Evolutionary conservation across 2,888 invertebrate genomes (phyloP).

Genomic region (Caenorhabditis afra): DNA sequence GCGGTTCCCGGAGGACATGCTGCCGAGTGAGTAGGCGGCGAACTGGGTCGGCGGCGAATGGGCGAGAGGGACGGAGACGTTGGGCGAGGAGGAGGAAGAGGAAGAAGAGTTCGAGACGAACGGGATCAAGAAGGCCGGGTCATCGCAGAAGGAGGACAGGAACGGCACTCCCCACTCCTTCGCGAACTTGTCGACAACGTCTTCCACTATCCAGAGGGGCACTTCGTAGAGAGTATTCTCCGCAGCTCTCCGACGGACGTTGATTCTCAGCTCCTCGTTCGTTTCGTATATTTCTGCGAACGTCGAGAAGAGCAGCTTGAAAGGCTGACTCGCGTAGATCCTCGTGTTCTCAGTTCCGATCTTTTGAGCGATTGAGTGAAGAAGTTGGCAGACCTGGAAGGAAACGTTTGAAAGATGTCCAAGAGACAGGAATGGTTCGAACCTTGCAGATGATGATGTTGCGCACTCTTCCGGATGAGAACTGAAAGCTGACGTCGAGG

Average conservation of each 20-base stretch:
- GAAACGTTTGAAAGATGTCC: not conserved
- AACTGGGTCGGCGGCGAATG: constrained; percentile 39
- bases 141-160: constrained; percentile 67
- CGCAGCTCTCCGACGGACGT: constrained; percentile 2
- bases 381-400: constrained; percentile 40
- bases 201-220: constrained; percentile 64
- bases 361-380: constrained; percentile 83
- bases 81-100: constrained; percentile 30
- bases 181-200: constrained; percentile 63
- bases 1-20: constrained; percentile 60
- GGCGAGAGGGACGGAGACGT: constrained; percentile 14
- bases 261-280: constrained; percentile 61
- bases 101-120: constrained; percentile 55
- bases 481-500: constrained; percentile 52
- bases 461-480: constrained; percentile 60
- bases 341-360: constrained; percentile 83
- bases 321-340: constrained; percentile 69
- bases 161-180: constrained; percentile 70
- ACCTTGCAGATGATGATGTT: constrained; percentile 59
- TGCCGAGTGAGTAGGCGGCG: constrained; percentile 37
- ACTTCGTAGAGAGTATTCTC: constrained; percentile 52
- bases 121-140: constrained; percentile 67
- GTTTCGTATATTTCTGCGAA: constrained; percentile 68
- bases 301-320: constrained; percentile 73
- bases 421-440: too few relatives aligned